Percentiles rank a stretch among this genome's conserved stretches.
Conservation (phyloP, 2,113 vertebrate genomes). For the Platichthys stellatus region DNA sequence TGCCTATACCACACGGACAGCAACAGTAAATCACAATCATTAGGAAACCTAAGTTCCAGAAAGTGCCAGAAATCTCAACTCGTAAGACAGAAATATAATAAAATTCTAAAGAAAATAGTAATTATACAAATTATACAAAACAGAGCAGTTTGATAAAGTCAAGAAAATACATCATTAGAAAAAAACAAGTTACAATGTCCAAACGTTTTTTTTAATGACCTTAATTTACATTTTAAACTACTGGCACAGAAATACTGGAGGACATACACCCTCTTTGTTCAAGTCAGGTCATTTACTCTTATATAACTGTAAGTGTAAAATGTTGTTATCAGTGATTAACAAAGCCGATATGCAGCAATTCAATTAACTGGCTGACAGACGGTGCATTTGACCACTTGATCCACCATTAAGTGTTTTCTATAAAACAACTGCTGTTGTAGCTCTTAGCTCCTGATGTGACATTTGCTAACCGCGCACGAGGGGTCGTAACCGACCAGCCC, state of each 20-base stretch:
- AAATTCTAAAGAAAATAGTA: not conserved
- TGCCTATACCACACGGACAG: not conserved
- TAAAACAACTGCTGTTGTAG: too few relatives aligned
- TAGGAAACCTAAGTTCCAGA: not conserved
- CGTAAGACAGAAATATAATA: not conserved
- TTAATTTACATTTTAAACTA: not conserved
- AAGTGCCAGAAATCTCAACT: not conserved
- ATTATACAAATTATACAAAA: too few relatives aligned
- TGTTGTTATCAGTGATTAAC: constrained; percentile 24
- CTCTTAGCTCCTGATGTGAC: too few relatives aligned
- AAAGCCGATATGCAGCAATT: constrained; percentile 8
- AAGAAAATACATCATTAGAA: not conserved
- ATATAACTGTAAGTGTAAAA: not conserved
- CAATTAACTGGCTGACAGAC: constrained; percentile 4
- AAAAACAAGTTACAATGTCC: not conserved
- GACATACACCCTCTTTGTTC: not conserved
- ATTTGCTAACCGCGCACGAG: too few relatives aligned
- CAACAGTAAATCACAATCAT: constrained; percentile 12
- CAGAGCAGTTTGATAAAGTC: not conserved
- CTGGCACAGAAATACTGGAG: not conserved
- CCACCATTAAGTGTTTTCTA: not conserved
- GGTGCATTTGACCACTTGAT: not conserved
- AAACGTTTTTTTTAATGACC: not conserved
- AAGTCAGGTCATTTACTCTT: not conserved
- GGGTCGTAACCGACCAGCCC: not conserved